Conservation (phyloP, 1,140 invertebrate species). For the Gerris buenoi region DNA sequence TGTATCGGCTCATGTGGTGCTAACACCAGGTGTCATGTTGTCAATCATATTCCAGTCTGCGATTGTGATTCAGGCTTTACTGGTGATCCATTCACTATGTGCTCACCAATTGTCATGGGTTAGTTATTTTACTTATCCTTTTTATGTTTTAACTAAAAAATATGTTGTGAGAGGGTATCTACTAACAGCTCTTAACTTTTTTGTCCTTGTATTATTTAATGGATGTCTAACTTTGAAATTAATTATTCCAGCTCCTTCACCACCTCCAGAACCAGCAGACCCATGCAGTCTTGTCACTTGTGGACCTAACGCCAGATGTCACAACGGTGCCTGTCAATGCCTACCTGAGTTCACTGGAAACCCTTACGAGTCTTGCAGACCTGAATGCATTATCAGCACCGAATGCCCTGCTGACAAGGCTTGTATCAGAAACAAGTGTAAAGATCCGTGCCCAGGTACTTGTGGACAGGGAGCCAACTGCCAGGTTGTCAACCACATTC, state of each 20-base stretch:
- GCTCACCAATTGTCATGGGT: slow-evolving; percentile 32
- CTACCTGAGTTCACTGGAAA: slow-evolving; percentile 49
- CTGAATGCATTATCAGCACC: slow-evolving; percentile 48
- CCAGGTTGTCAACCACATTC: slow-evolving; percentile 48
- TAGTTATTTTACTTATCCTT: too few species aligned
- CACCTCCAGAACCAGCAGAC: slow-evolving; percentile 23
- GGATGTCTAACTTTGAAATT: too few species aligned
- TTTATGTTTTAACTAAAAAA: too few species aligned
- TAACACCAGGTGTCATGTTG: slow-evolving; percentile 34
- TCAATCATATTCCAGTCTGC: slow-evolving; percentile 36
- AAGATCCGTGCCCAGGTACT: slow-evolving; percentile 55
- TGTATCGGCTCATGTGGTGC: slow-evolving; percentile 31
- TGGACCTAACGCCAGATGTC: slow-evolving; percentile 49
- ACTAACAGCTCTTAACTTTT: background rate
- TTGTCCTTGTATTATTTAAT: too few species aligned
- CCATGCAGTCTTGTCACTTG: slow-evolving; percentile 47
- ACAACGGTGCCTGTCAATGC: slow-evolving; percentile 39
- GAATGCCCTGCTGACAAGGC: slow-evolving; percentile 50
- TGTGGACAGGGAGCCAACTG: slow-evolving; percentile 57
- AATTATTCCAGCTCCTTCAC: slow-evolving; percentile 16
- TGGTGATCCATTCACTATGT: slow-evolving; percentile 37
- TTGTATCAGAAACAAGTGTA: slow-evolving; percentile 51
- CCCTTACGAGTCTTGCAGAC: slow-evolving; percentile 47
- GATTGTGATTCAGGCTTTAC: slow-evolving; percentile 31
- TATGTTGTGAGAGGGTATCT: too few species aligned